Evolutionary conservation across 2,888 invertebrate species (phyloP).

Genomic region (Acleris cristana): DNA sequence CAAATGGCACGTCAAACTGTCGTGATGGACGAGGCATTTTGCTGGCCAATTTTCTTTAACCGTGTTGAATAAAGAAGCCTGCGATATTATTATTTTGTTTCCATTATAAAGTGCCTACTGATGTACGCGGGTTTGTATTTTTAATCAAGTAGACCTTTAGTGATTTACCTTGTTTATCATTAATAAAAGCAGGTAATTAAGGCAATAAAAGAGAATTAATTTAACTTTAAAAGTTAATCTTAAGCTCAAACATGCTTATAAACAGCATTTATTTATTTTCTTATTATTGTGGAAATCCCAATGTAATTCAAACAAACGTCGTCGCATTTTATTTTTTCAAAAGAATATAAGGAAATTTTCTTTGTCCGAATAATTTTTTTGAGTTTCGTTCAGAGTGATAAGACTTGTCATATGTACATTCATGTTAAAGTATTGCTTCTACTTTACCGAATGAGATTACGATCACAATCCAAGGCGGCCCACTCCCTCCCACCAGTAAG

Average conservation of each 20-base stretch:
- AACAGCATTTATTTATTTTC: too few species aligned
- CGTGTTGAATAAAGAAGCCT: neutral
- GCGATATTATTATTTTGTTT: neutral
- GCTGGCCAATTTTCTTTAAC: neutral
- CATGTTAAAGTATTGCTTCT: conserved; percentile 3
- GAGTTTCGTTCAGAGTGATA: too few species aligned
- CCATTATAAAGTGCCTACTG: conserved; percentile 8
- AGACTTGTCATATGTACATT: neutral
- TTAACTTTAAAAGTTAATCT: too few species aligned
- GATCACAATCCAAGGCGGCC: conserved; percentile 21
- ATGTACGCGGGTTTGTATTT: conserved; percentile 7
- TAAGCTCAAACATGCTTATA: too few species aligned
- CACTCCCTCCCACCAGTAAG: conserved; percentile 25
- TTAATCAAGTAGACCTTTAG: conserved; percentile 16
- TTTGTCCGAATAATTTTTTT: too few species aligned
- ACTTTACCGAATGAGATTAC: conserved; percentile 10
- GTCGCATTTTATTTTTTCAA: too few species aligned
- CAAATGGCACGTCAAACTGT: conserved; percentile 18
- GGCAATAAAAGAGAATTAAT: too few species aligned
- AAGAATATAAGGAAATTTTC: too few species aligned
- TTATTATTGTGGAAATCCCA: too few species aligned
- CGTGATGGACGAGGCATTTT: conserved; percentile 16
- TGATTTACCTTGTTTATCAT: conserved; percentile 16
- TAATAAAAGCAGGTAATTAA: too few species aligned
- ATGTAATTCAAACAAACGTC: too few species aligned